phyloP scores from a whole-genome alignment of 2,888 invertebrate species.

The Blastobasis adustella region DNA sequence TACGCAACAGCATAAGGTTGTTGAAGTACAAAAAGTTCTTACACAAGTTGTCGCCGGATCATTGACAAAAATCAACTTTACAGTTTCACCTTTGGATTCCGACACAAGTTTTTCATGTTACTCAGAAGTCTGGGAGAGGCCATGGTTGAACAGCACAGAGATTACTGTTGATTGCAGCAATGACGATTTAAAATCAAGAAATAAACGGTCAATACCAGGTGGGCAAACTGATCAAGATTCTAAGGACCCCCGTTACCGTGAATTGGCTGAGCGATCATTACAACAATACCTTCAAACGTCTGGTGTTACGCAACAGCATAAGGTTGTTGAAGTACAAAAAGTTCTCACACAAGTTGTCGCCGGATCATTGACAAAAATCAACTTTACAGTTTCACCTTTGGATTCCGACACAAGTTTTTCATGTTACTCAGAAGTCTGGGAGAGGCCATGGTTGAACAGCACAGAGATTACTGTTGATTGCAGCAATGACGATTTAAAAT shows the following conservation, averaged over 20 bases:
- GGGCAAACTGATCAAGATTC: neutral
- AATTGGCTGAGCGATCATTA: constrained; percentile 22
- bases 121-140: constrained; percentile 15
- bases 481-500: constrained; percentile 1
- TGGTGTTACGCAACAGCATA: constrained; percentile 11
- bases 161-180: constrained; percentile 12
- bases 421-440: no score
- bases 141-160: constrained; percentile 14
- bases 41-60: constrained; percentile 20
- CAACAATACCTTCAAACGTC: constrained; percentile 16
- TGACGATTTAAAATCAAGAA: constrained; percentile 11
- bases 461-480: no score
- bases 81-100: constrained; percentile 5
- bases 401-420: constrained; percentile 1
- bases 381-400: constrained; percentile 16
- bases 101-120: constrained; percentile 11
- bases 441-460: no score
- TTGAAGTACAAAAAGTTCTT: constrained; percentile 13
- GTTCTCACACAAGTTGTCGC: constrained; percentile 58
- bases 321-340: constrained; percentile 34
- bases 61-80: constrained; percentile 17
- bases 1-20: constrained; percentile 9
- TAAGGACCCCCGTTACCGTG: constrained; percentile 6
- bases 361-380: constrained; percentile 59
- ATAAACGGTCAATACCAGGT: constrained; percentile 5